These are phyloP conservation scores for Mesocricetus auratus DNA, from an alignment of 2,113 vertebrate genomes.

Conservation along the genomic window DNA sequence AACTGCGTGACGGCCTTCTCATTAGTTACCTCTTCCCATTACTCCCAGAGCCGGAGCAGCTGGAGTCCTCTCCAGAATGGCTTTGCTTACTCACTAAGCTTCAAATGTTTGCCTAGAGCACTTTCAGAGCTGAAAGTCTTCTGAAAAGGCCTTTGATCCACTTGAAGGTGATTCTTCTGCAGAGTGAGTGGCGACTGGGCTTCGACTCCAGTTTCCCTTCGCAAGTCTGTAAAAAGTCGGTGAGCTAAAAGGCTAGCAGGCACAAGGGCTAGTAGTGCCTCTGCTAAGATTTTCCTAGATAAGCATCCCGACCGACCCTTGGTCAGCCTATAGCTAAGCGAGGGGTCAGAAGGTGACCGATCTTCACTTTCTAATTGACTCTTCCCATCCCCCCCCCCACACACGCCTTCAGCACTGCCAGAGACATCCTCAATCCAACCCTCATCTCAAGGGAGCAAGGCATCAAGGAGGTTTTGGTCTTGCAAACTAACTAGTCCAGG, in stretches of 20 bases:
- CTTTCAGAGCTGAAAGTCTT: neutral
- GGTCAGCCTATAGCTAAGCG: neutral
- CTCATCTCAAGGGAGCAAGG: neutral
- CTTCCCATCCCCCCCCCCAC: neutral
- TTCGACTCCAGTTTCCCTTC: neutral
- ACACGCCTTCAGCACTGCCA: neutral
- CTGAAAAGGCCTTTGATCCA: neutral
- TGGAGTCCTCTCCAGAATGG: neutral
- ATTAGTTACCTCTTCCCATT: neutral
- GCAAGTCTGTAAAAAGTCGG: neutral
- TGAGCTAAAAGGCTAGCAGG: neutral
- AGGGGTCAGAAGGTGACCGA: neutral
- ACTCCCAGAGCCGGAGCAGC: neutral
- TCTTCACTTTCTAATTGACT: neutral
- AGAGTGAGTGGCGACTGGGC: neutral
- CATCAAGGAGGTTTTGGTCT: neutral
- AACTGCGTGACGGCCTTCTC: neutral
- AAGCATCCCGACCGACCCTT: neutral
- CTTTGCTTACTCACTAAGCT: neutral
- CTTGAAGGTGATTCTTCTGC: neutral
- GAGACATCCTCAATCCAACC: neutral
- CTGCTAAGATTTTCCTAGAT: neutral
- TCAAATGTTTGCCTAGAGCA: neutral
- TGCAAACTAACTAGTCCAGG: neutral
- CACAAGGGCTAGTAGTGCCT: neutral